A percentile compares a stretch with the other conserved stretches of the same genome.
phyloP scores from a whole-genome alignment of 2,113 vertebrate genomes.

The Corythaixoides concolor region DNA sequence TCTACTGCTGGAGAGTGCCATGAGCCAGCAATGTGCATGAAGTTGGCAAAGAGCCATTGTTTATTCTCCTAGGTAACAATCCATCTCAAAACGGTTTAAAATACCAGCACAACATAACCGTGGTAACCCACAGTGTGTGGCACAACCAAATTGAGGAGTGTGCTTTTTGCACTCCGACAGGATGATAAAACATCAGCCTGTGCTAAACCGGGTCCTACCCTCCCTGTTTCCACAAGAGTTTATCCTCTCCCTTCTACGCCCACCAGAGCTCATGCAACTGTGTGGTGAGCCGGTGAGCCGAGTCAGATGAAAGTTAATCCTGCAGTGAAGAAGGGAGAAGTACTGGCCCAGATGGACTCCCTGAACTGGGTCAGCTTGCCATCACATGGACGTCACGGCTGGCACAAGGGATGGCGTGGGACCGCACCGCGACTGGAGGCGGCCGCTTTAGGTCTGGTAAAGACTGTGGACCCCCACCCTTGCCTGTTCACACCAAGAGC shows the following conservation, averaged over 20 bases:
- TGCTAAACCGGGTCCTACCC: background rate
- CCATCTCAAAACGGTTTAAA: background rate
- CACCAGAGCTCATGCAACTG: background rate
- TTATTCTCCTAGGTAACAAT: constrained; percentile 3
- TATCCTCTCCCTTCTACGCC: background rate
- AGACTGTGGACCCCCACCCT: background rate
- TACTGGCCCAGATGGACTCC: background rate
- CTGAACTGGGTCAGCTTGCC: background rate
- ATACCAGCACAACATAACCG: background rate
- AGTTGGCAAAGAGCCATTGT: background rate
- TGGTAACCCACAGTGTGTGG: background rate
- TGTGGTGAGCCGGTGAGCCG: background rate
- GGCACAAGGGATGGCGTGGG: background rate
- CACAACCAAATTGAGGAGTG: background rate
- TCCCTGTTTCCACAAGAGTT: background rate
- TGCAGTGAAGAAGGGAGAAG: background rate
- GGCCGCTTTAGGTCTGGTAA: background rate
- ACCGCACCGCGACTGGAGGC: rapidly evolving
- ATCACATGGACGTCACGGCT: background rate
- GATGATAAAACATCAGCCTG: background rate
- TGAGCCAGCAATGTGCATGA: rapidly evolving
- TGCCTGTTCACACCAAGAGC: background rate
- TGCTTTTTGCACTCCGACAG: background rate
- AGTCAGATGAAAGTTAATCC: background rate
- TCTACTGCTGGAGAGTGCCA: background rate